Base-by-base conservation (phyloP, 2,113 vertebrate genomes). In the Motacilla alba region DNA sequence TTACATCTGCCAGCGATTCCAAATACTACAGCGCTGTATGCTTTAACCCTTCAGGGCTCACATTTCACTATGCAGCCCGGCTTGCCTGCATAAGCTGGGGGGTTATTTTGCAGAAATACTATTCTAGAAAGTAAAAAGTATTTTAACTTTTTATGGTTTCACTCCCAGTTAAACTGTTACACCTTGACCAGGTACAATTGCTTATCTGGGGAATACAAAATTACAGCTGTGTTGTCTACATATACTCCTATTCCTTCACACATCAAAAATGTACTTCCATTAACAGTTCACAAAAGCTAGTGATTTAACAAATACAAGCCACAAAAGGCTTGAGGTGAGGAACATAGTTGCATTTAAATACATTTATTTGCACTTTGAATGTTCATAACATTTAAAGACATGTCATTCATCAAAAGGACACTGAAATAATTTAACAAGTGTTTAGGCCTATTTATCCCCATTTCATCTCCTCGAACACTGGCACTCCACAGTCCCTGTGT, bases 1-100 rank as follows among this genome's bases (percentile, higher is more conserved):
- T 95, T 66, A 97, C 98, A 97, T 97, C 98, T 98, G 98, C 97
- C 92, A 89, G 96, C 93, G 95, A 91, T 62, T 87, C 94, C 86
- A 94, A 94, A 95, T 69, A 84, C 94, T 96, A 96, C 56, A 70
- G 80, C 16, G 12, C 92, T 89, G 82, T 91, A 93, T 47, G 91
- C 50, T 89, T 98, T 98, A 98, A 98, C 97, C 93, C 98, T 93
- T 59, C 77, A 55, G 60, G 16, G 80, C 77, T 95, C 94, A 66
- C 30, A 55, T 28, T 53, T 30, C 83, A 69, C 73, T 69, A 2
- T 2, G 31, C 74, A 82, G 22, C 17, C 4, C 23, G 3, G 27
- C n/a, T 59, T 52, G 46, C 31, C 56, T 74, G 63, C 47, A 24
- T 41, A 78, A 78, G 16, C 55, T 49, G 13, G 11, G 13, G 35